phyloP scores from a whole-genome alignment of 2,113 vertebrate species.

The Pteruthius melanotis region DNA sequence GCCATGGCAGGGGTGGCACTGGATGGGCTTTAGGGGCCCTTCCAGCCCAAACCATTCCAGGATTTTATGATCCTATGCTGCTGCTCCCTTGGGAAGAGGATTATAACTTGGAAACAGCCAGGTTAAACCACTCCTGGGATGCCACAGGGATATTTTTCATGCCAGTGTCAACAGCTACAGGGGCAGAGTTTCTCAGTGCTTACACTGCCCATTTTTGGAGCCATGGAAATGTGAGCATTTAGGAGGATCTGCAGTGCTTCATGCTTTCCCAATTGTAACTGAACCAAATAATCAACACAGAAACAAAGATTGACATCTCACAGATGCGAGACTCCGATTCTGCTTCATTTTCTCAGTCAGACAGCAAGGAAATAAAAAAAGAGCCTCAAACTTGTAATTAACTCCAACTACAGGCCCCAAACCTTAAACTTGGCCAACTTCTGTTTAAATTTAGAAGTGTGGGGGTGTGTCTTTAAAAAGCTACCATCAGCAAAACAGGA shows the following conservation, averaged over 20 bases:
- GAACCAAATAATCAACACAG: background rate
- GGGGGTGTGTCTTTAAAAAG: background rate
- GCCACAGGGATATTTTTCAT: background rate
- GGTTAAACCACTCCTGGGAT: background rate
- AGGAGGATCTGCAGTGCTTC: fast-evolving
- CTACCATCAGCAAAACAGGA: background rate
- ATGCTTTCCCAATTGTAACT: background rate
- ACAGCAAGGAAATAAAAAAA: background rate
- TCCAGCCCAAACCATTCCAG: background rate
- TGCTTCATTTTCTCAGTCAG: background rate
- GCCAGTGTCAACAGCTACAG: background rate
- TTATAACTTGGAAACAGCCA: background rate
- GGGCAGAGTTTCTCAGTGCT: background rate
- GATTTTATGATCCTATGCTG: background rate
- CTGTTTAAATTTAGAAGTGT: background rate
- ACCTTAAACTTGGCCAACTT: background rate
- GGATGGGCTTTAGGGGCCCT: background rate
- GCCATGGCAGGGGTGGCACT: background rate
- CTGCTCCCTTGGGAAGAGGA: background rate
- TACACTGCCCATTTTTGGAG: background rate
- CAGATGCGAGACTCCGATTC: fast-evolving
- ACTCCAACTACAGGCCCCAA: background rate
- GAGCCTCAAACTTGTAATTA: background rate
- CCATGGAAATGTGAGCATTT: background rate
- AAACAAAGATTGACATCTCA: background rate